phyloP scores from a whole-genome alignment of 2,888 invertebrate species.

The Sphinx pinastri region DNA sequence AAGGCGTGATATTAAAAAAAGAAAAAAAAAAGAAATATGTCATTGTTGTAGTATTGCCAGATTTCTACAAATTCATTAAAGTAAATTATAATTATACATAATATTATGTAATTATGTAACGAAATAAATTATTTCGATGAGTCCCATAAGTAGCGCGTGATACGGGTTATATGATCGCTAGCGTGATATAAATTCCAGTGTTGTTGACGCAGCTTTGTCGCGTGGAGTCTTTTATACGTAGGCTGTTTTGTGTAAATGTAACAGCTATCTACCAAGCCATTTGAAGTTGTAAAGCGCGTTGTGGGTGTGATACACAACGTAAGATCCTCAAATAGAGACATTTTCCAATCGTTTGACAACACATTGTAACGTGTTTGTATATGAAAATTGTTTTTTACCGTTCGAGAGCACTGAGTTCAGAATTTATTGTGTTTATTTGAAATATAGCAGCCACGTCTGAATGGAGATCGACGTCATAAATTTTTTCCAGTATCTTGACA shows the following conservation, averaged over 20 bases:
- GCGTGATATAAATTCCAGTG: background rate
- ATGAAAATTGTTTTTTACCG: slow-evolving; percentile 54
- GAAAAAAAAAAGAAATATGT: no score
- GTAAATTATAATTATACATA: no score
- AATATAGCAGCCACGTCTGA: slow-evolving; percentile 43
- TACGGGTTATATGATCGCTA: background rate
- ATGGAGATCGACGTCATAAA: slow-evolving; percentile 39
- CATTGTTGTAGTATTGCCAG: no score
- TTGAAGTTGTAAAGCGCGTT: slow-evolving; percentile 36
- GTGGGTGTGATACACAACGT: slow-evolving; percentile 65
- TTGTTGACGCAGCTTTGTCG: slow-evolving; percentile 7
- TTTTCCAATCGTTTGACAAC: slow-evolving; percentile 66
- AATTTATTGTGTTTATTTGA: slow-evolving; percentile 50
- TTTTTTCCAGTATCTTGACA: slow-evolving; percentile 40
- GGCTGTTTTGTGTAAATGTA: slow-evolving; percentile 24
- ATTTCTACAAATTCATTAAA: no score
- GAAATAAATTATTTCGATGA: no score
- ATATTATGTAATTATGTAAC: no score
- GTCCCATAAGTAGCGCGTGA: no score
- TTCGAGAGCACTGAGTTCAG: slow-evolving; percentile 46
- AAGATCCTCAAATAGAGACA: slow-evolving; percentile 69
- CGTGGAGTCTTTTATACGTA: slow-evolving; percentile 10
- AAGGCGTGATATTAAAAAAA: no score
- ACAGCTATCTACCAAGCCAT: slow-evolving; percentile 14
- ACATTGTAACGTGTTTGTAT: slow-evolving; percentile 63